Evolutionary conservation across 2,113 vertebrate genomes (phyloP).

Genomic region (Pongo pygmaeus): DNA sequence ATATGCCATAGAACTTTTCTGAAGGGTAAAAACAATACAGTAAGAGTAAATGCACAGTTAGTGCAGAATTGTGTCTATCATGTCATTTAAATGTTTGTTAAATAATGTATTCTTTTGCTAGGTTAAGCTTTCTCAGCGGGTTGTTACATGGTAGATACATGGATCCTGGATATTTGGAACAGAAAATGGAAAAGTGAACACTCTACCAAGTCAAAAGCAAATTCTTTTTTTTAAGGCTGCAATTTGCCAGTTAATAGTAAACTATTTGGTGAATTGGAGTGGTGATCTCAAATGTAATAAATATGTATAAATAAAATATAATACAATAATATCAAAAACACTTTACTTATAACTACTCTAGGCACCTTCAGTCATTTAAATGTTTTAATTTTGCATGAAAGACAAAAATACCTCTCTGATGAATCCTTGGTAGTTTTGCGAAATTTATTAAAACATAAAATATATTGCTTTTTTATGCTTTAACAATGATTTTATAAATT

Average conservation of each 20-base stretch:
- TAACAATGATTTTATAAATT: not conserved
- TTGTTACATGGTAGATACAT: not conserved
- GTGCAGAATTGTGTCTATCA: not conserved
- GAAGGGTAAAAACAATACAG: not conserved
- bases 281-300: not conserved
- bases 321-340: not conserved
- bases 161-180: not conserved
- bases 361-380: not conserved
- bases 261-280: not conserved
- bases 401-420: not conserved
- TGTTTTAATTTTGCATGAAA: not conserved
- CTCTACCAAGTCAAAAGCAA: not conserved
- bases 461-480: not conserved
- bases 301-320: not conserved
- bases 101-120: not conserved
- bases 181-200: not conserved
- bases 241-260: not conserved
- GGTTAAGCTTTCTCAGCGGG: not conserved
- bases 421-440: not conserved
- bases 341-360: not conserved
- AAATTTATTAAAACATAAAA: conserved; percentile 12
- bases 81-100: not conserved
- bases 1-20: not conserved
- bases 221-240: not conserved
- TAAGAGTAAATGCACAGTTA: not conserved